Percentiles rank a stretch among this genome's conserved stretches.
Conservation (phyloP, 2,113 vertebrate genomes). For the Oncorhynchus kisutch region DNA sequence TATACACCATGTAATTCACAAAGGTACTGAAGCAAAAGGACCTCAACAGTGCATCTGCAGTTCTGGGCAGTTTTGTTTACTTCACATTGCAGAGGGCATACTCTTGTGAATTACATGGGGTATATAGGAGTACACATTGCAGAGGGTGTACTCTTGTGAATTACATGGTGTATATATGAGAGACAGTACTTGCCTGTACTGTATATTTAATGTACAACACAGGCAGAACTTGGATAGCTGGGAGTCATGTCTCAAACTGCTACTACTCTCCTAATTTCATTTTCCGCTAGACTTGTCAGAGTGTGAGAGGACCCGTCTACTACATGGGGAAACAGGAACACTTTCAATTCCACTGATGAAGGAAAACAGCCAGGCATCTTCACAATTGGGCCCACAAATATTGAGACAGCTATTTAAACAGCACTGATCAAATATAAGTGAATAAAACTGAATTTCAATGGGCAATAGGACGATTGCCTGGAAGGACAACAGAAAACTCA, state of each 20-base stretch:
- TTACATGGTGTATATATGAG: too few species aligned
- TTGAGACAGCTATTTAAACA: slow-evolving; percentile 58
- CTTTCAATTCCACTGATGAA: slow-evolving; percentile 36
- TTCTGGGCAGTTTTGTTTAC: too few species aligned
- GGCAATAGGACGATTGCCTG: not conserved
- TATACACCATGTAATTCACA: too few species aligned
- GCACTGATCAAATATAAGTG: slow-evolving; percentile 45
- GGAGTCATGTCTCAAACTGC: slow-evolving; percentile 25
- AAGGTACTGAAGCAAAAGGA: too few species aligned
- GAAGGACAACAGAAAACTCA: slow-evolving; percentile 4
- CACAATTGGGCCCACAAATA: slow-evolving; percentile 48
- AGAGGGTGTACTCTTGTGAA: too few species aligned
- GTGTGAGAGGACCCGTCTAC: slow-evolving; percentile 30
- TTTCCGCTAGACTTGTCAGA: slow-evolving; percentile 41
- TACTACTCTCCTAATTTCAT: slow-evolving; percentile 41
- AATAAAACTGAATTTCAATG: slow-evolving; percentile 40
- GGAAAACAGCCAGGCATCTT: slow-evolving; percentile 44
- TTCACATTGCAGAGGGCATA: too few species aligned
- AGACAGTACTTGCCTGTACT: not conserved
- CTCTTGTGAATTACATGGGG: too few species aligned
- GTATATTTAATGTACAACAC: slow-evolving; percentile 29
- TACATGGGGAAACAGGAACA: slow-evolving; percentile 28
- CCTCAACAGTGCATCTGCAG: too few species aligned
- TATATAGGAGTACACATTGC: too few species aligned
- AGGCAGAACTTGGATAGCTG: slow-evolving; percentile 19